Base-by-base conservation (phyloP, 2,888 invertebrate genomes). In the Proisotoma minuta region DNA sequence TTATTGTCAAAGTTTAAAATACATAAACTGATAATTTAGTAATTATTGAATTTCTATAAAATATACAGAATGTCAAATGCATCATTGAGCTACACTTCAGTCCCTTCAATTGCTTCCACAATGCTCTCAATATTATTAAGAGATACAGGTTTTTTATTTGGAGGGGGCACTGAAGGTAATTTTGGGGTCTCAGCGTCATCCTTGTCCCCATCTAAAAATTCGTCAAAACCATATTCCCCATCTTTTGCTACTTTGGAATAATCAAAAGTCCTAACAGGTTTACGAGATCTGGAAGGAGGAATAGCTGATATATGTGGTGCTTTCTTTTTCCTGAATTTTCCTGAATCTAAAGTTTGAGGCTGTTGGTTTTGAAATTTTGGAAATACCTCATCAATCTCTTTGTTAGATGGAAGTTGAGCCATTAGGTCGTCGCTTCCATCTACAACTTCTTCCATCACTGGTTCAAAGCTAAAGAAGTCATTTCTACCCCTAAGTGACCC, bases 41-140 rank as follows among this genome's bases (percentile, higher is more conserved):
- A n/a, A n/a, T n/a, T n/a, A n/a, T n/a, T n/a, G n/a, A n/a, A n/a
- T n/a, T n/a, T n/a, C n/a, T n/a, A n/a, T n/a, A n/a, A n/a, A n/a
- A n/a, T n/a, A n/a, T n/a, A n/a, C n/a, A n/a, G n/a, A n/a, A n/a
- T n/a, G n/a, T n/a, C n/a, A n/a, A n/a, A n/a, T n/a, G n/a, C n/a
- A n/a, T n/a, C n/a, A n/a, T n/a, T n/a, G n/a, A n/a, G n/a, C 34
- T 60, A 60, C 8, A 60, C 60, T n/a, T 54, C 60, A 12, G 60
- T 60, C 18, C 54, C 60, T 24, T 52, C 40, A 5, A 49, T 49
- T n/a, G 47, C 54, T 48, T 60, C 60, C 22, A 47, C 24, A 29
- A 47, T 53, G 24, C 53, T 54, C 15, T 60, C 60, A 1, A 54
- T 47, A 24, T 34, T 51, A 15, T 54, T 26, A 4, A 48, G 4